These are phyloP conservation scores for Nemotelus pantherinus DNA, from an alignment of 2,888 invertebrate genomes.

Conservation along the genomic window DNA sequence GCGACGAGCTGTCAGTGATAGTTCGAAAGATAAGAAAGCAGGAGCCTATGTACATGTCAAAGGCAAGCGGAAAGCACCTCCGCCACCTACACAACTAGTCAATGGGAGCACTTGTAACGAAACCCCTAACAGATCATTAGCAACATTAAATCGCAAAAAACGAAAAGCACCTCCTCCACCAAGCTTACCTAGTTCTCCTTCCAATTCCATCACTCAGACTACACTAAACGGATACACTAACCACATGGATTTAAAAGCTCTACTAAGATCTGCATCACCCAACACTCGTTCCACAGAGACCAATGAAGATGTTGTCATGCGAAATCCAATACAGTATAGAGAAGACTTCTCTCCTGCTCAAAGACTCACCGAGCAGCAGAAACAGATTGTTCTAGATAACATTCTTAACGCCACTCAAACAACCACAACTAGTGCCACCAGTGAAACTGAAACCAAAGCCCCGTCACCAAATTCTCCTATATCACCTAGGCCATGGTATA, in stretches of 20 bases:
- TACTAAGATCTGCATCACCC: slow-evolving; percentile 45
- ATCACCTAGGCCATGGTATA: slow-evolving; percentile 75
- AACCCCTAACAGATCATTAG: slow-evolving; percentile 41
- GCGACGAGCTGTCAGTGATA: slow-evolving; percentile 71
- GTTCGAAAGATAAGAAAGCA: slow-evolving; percentile 69
- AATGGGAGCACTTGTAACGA: slow-evolving; percentile 46
- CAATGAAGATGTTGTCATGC: neutral
- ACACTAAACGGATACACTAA: slow-evolving; percentile 51
- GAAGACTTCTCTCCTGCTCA: slow-evolving; percentile 31
- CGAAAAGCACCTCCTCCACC: slow-evolving; percentile 56
- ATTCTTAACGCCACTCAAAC: slow-evolving; percentile 53
- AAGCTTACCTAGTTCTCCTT: slow-evolving; percentile 53
- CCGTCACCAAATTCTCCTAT: slow-evolving; percentile 54
- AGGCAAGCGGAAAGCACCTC: slow-evolving; percentile 79
- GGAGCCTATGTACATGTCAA: slow-evolving; percentile 74
- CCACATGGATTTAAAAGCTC: slow-evolving; percentile 52
- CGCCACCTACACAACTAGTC: slow-evolving; percentile 67
- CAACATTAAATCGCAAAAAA: slow-evolving; percentile 62
- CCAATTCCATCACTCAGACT: slow-evolving; percentile 42
- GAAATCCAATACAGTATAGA: neutral
- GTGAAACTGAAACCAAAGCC: neutral
- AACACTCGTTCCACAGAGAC: neutral
- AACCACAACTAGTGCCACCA: slow-evolving; percentile 9
- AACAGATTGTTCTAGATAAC: slow-evolving; percentile 52
- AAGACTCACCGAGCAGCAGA: slow-evolving; percentile 51